A percentile compares a stretch with the other conserved stretches of the same genome.
These are phyloP conservation scores for Antheraea yamamai DNA, from an alignment of 2,888 invertebrate genomes.

Conservation along the genomic window DNA sequence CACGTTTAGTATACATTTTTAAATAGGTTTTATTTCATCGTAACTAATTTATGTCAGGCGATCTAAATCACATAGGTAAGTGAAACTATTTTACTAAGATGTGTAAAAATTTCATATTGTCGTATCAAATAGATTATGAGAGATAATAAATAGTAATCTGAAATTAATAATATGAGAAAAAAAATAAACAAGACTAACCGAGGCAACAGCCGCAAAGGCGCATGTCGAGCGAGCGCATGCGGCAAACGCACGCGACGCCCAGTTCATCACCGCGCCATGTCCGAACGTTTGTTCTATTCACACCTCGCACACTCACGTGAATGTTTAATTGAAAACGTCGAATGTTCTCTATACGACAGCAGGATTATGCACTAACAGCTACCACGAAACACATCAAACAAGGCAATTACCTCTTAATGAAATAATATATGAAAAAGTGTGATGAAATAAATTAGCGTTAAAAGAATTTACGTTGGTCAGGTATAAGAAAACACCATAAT, in stretches of 20 bases:
- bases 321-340: slow-evolving; percentile 65
- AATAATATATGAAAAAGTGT: slow-evolving; percentile 3
- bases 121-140: not conserved
- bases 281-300: slow-evolving; percentile 41
- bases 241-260: slow-evolving; percentile 56
- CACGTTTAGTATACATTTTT: not conserved
- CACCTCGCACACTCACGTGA: slow-evolving; percentile 66
- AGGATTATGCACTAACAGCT: slow-evolving; percentile 25
- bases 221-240: slow-evolving; percentile 69
- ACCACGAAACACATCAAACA: not conserved
- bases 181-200: slow-evolving; percentile 55
- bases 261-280: slow-evolving; percentile 66
- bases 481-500: slow-evolving; percentile 31
- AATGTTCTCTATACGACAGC: slow-evolving; percentile 52
- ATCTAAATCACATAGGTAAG: not conserved
- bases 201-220: slow-evolving; percentile 79
- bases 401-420: not conserved
- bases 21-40: not conserved
- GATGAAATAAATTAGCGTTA: slow-evolving; percentile 22
- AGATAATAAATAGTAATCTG: not conserved
- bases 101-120: not conserved
- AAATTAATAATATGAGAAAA: not conserved
- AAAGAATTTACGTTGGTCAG: slow-evolving; percentile 30
- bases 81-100: not conserved
- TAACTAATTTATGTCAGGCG: slow-evolving; percentile 2